Evolutionary conservation across 2,113 vertebrate genomes (phyloP).

Genomic region (Ramphastos sulfuratus): DNA sequence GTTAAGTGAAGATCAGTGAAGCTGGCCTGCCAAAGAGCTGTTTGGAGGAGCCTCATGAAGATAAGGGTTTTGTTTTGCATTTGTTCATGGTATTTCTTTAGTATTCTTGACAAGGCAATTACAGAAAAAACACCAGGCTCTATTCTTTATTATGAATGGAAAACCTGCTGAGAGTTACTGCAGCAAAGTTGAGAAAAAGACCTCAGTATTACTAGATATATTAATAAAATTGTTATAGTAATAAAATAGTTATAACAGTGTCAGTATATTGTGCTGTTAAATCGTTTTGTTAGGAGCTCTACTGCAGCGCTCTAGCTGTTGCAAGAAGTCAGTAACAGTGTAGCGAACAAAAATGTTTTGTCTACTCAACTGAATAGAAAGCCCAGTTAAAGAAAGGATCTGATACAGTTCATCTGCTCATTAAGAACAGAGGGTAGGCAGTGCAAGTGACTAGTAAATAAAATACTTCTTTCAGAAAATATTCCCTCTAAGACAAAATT

Average conservation of each 20-base stretch:
- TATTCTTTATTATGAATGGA: not conserved
- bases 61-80: not conserved
- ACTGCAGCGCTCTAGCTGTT: not conserved
- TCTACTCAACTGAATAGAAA: not conserved
- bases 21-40: too few species aligned
- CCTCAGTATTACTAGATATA: not conserved
- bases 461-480: not conserved
- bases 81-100: conserved; percentile 4
- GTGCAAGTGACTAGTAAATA: not conserved
- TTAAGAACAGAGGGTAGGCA: not conserved
- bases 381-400: not conserved
- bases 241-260: not conserved
- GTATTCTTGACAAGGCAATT: not conserved
- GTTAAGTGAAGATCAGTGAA: too few species aligned
- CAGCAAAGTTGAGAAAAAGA: not conserved
- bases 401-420: not conserved
- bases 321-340: not conserved
- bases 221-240: not conserved
- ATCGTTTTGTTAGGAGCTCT: not conserved
- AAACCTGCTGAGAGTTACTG: not conserved
- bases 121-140: not conserved
- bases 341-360: not conserved
- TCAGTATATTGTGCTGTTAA: not conserved
- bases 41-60: too few species aligned
- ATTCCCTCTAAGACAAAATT: not conserved